Evolutionary conservation across 2,797 vertebrate genomes (phyloP).

Genomic region (Cottoperca gobio): DNA sequence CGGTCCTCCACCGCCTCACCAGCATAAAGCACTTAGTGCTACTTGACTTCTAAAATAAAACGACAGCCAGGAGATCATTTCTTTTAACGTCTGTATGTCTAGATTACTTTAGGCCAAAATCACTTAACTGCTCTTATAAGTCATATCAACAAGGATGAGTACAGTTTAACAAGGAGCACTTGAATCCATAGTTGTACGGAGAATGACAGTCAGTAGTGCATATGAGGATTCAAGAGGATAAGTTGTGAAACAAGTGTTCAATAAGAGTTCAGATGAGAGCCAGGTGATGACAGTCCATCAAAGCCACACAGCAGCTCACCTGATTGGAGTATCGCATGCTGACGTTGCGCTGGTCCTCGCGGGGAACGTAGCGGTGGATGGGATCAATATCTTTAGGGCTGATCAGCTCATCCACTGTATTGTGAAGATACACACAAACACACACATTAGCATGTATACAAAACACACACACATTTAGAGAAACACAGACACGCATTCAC

Average conservation of each 20-base stretch:
- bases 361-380: slow-evolving; percentile 89
- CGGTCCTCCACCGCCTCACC: slow-evolving; percentile 7
- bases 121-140: not conserved
- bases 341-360: slow-evolving; percentile 92
- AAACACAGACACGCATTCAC: not conserved
- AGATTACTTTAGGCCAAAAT: not conserved
- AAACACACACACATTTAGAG: slow-evolving; percentile 18
- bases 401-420: slow-evolving; percentile 92
- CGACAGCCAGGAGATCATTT: not conserved
- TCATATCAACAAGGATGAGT: slow-evolving; percentile 1
- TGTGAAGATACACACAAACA: not conserved
- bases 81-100: not conserved
- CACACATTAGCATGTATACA: not conserved
- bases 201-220: not conserved
- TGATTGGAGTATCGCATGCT: slow-evolving; percentile 98
- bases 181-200: not conserved
- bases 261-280: not conserved
- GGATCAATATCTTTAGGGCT: slow-evolving; percentile 96
- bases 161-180: not conserved
- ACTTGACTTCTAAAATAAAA: slow-evolving; percentile 24
- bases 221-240: not conserved
- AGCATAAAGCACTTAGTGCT: slow-evolving; percentile 7
- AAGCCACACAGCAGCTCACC: slow-evolving; percentile 77
- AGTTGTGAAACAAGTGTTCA: not conserved
- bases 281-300: not conserved